Conservation (phyloP, 2,113 vertebrate genomes). For the Salminus brasiliensis region DNA sequence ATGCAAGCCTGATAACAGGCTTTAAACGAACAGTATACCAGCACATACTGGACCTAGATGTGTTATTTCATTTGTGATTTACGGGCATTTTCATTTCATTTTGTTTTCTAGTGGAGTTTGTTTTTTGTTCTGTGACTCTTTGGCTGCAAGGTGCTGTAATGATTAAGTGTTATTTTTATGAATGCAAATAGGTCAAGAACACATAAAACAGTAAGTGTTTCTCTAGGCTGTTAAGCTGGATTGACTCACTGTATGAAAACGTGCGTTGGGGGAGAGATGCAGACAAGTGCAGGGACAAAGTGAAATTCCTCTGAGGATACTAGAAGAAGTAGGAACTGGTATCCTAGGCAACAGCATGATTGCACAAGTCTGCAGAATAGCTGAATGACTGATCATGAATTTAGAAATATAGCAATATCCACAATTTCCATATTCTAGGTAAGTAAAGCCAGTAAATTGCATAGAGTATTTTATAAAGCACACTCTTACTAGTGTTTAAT, state of each 20-base stretch:
- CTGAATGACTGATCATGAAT: too few species aligned
- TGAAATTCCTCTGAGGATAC: not conserved
- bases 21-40: too few species aligned
- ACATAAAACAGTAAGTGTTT: not conserved
- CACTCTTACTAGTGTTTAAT: too few species aligned
- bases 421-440: too few species aligned
- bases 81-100: not conserved
- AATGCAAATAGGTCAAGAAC: not conserved
- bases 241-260: not conserved
- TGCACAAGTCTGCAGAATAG: not conserved
- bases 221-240: not conserved
- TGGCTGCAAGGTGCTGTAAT: not conserved
- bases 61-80: too few species aligned
- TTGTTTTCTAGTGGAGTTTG: not conserved
- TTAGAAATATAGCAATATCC: too few species aligned
- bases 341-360: not conserved
- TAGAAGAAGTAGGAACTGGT: not conserved
- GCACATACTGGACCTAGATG: too few species aligned
- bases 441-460: too few species aligned
- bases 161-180: not conserved
- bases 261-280: not conserved
- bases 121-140: not conserved
- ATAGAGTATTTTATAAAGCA: too few species aligned
- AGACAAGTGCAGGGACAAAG: not conserved
- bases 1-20: too few species aligned